Base-by-base conservation (phyloP, 2,113 vertebrate species). In the Scatophagus argus region DNA sequence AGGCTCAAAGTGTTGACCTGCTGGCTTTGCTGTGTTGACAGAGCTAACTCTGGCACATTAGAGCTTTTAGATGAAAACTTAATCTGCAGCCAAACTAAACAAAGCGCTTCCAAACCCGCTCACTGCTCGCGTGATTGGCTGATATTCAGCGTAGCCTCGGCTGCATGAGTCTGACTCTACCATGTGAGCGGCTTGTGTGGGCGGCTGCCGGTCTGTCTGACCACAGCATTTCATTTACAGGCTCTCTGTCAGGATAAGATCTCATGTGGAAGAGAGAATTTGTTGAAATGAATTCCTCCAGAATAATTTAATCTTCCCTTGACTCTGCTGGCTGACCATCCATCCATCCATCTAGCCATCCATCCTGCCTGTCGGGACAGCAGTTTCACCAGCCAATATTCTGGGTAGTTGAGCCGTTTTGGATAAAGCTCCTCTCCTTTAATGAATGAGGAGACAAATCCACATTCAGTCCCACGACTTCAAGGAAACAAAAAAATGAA, bases 391-490 rank as follows among this genome's bases (percentile, higher is more conserved):
- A 12, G 47, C 46, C 41, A 61, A 58, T 70, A 56, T 59, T 51
- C 16, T 21, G 38, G 44, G 27, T 76, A 82, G 76, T 64, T 65
- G 51, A 76, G 61, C 41, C 60, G 65, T 78, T 82, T 82, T 78
- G 55, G 65, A 55, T 59, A 25, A 66, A n/a, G 19, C 10, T 34
- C 36, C 8, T 64, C 29, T 46, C 47, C 43, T 46, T 51, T n/a
- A n/a, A n/a, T n/a, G 43, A 72, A 43, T 5, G 0, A 69, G 34
- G 4, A 68, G 9, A 68, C 23, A 8, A 27, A 13, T 66, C 34
- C 34, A 2, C n/a, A 47, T 23, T 55, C 32, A 41, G 23, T 25
- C 47, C 55, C 6, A 58, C 39, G 32, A 21, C 36, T 27, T 58
- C 56, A 43, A n/a, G n/a, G n/a, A 29, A 68, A 46, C 19, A 46